Percentiles rank a stretch among this genome's conserved stretches.
Conservation (phyloP, 2,797 vertebrate species). For the Hydrocynus forskahlii region DNA sequence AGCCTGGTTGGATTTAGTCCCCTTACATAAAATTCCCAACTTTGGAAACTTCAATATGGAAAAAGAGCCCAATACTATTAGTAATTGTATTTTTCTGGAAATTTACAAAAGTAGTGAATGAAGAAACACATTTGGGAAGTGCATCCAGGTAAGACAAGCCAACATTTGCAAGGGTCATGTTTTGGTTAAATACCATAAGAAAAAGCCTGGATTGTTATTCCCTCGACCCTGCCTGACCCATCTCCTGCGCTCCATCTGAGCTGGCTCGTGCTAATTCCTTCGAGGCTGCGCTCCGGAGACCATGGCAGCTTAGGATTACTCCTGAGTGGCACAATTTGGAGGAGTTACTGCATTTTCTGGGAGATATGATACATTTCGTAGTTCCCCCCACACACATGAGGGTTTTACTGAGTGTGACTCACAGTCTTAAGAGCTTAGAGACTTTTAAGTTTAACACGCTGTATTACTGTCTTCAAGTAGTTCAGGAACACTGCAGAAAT, state of each 20-base stretch:
- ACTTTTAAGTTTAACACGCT: slow-evolving; percentile 11
- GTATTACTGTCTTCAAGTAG: background rate
- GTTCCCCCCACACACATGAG: background rate
- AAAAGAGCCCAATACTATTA: no score
- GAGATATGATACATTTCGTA: background rate
- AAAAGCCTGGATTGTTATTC: background rate
- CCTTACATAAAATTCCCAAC: no score
- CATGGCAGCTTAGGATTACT: background rate
- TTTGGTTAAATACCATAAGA: background rate
- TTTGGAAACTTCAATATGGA: no score
- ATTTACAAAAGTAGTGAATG: no score
- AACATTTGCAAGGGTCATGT: no score
- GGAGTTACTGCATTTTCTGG: slow-evolving; percentile 5
- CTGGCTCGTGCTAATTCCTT: background rate
- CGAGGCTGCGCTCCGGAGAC: background rate
- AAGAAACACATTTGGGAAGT: no score
- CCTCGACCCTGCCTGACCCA: background rate
- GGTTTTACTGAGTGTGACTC: slow-evolving; percentile 14
- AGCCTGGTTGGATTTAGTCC: no score
- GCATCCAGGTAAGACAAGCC: no score
- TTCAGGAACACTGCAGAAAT: background rate
- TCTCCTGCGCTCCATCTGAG: background rate
- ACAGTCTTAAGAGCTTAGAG: slow-evolving; percentile 8
- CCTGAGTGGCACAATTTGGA: slow-evolving; percentile 6
- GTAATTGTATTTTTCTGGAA: no score